Percentiles rank a stretch among this genome's conserved stretches.
Evolutionary conservation across 2,888 invertebrate genomes (phyloP).

Genomic region (Ochropleura leucogaster): DNA sequence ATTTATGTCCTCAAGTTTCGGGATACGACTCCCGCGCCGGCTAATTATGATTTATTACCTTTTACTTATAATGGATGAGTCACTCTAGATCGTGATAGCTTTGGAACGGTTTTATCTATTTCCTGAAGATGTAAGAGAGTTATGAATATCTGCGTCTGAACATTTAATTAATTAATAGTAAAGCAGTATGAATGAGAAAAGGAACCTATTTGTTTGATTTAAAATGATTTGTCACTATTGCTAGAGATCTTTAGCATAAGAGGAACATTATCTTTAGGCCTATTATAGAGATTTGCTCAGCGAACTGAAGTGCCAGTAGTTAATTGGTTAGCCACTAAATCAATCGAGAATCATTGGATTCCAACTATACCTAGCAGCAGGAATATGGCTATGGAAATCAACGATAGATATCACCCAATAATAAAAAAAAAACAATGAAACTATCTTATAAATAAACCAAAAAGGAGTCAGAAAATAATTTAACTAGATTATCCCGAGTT

Average conservation of each 20-base stretch:
- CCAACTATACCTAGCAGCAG: background rate
- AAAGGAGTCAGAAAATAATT: too few species aligned
- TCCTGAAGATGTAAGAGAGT: constrained; percentile 21
- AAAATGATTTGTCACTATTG: too few species aligned
- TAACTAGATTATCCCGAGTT: too few species aligned
- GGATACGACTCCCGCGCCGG: constrained; percentile 54
- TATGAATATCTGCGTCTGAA: background rate
- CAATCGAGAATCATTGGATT: constrained; percentile 10
- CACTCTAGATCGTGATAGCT: constrained; percentile 37
- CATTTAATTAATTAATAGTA: background rate
- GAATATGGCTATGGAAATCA: background rate
- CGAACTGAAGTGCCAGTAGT: background rate
- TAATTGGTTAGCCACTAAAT: background rate
- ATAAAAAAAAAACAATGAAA: background rate
- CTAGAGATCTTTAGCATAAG: too few species aligned
- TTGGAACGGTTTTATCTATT: constrained; percentile 22
- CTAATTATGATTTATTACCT: constrained; percentile 71
- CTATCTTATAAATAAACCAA: too few species aligned
- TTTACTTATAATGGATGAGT: constrained; percentile 57
- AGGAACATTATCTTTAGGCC: background rate
- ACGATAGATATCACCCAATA: constrained; percentile 3
- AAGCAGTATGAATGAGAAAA: too few species aligned
- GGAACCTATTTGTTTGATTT: background rate
- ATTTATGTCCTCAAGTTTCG: constrained; percentile 76
- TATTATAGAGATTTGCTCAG: background rate